Evolutionary conservation across 2,113 vertebrate genomes (phyloP).

Genomic region (Mesocricetus auratus): DNA sequence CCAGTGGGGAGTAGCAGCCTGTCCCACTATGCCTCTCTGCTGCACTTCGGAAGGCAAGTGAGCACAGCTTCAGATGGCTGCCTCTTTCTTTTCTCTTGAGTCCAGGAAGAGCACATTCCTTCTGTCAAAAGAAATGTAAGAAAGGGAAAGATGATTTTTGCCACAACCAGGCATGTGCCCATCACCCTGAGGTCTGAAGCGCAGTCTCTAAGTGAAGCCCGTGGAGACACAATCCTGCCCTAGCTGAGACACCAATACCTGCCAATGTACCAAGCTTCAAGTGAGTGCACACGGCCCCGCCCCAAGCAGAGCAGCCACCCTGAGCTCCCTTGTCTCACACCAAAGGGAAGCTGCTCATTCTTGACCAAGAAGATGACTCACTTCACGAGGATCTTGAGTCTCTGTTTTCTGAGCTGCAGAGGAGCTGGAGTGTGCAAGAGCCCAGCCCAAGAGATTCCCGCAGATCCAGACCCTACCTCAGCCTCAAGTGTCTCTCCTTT

Average conservation of each 20-base stretch:
- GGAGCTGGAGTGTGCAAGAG: neutral
- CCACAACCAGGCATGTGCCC: neutral
- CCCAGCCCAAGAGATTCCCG: neutral
- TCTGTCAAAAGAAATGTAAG: neutral
- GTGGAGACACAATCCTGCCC: rapidly evolving
- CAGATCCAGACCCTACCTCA: neutral
- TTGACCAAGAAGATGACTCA: neutral
- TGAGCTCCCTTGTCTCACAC: neutral
- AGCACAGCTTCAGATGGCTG: neutral
- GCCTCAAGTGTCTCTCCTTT: neutral
- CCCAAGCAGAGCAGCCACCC: neutral
- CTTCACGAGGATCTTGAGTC: neutral
- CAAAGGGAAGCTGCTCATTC: neutral
- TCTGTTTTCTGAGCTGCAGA: neutral
- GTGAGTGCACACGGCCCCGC: neutral
- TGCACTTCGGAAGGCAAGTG: neutral
- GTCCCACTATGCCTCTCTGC: neutral
- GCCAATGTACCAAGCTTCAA: neutral
- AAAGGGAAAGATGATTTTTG: neutral
- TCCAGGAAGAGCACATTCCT: neutral
- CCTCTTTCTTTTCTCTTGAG: neutral
- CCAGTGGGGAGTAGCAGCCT: neutral
- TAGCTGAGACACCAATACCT: rapidly evolving
- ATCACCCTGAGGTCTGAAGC: no score
- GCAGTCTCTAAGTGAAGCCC: neutral